Evolutionary conservation across 1,140 invertebrate species (phyloP), one percentile per base, ranked within the genome.

Genomic region (Formica selysi): DNA sequence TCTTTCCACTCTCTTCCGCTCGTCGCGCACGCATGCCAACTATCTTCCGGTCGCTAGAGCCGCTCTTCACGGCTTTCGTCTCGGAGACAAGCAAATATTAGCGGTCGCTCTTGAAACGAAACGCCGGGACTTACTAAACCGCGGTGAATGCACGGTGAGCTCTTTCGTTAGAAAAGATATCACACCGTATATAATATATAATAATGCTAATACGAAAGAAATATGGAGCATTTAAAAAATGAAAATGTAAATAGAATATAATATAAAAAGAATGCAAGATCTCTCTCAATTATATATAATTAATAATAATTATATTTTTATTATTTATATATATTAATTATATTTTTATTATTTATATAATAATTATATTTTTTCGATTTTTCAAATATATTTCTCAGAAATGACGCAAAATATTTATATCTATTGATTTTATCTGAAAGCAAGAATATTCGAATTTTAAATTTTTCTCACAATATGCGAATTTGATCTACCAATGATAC

Each of bases 21-120:
- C 88, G 87, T 89, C 91, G 89, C 90, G 87, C 90, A 92, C 92
- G 90, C 90, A 92, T 90, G 92, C 89, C 90, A 93, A 93, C 92
- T 93, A 93, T 93, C 93, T 91, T 92, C 90, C 92, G 87, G 85
- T 93, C 89, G 89, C 92, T 91, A 86, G 76, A 90, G 83, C 29
- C 62, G 68, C 70, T 85, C 86, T 90, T 90, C 90, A 90, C 87
- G 91, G 88, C 91, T 93, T 91, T 93, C 90, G 92, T 93, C 90
- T 89, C 90, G 88, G 85, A 91, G 87, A 89, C 89, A 91, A 91
- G 91, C 92, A 95, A 95, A 95, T 94, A 94, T 95, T 94, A 94
- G 93, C 93, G 90, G 93, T 90, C 90, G 93, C 89, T 93, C 86
- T 86, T 48, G 70, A 88, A 87, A 88, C 76, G 64, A 89, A 89